phyloP scores from a whole-genome alignment of 2,888 invertebrate genomes.

The Hoplodrina ambigua region DNA sequence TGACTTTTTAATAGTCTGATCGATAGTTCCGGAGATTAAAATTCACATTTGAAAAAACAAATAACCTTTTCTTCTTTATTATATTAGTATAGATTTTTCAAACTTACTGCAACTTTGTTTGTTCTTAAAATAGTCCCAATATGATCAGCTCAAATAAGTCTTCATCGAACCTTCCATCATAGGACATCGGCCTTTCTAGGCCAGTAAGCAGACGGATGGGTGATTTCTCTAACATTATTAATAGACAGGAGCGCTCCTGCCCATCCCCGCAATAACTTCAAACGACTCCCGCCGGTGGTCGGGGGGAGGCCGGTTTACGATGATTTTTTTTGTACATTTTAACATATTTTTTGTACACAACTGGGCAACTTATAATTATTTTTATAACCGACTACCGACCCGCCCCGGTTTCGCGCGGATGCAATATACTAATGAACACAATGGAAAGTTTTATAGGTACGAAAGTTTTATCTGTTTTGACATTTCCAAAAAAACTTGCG shows the following conservation, averaged over 20 bases:
- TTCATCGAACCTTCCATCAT: background rate
- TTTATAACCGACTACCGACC: background rate
- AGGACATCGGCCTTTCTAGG: constrained; percentile 28
- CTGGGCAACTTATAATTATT: background rate
- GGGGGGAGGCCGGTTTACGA: constrained; percentile 16
- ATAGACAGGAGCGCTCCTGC: constrained; percentile 44
- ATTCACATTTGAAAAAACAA: no score
- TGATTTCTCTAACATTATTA: constrained; percentile 30
- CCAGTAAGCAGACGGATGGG: constrained; percentile 30
- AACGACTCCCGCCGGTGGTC: constrained; percentile 25
- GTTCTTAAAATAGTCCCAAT: background rate
- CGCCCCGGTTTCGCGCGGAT: no score
- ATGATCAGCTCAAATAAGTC: background rate
- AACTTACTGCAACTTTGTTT: background rate
- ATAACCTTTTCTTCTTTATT: no score
- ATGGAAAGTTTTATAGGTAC: no score
- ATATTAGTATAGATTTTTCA: background rate
- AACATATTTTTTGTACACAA: background rate
- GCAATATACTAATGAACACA: no score
- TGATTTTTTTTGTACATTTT: constrained; percentile 1
- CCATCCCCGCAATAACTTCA: constrained; percentile 39
- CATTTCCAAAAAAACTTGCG: no score
- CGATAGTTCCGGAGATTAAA: no score
- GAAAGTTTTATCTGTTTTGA: no score
- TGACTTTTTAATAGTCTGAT: no score